phyloP scores from a whole-genome alignment of 2,888 invertebrate species.

The Rambutsinella grinnellia region DNA sequence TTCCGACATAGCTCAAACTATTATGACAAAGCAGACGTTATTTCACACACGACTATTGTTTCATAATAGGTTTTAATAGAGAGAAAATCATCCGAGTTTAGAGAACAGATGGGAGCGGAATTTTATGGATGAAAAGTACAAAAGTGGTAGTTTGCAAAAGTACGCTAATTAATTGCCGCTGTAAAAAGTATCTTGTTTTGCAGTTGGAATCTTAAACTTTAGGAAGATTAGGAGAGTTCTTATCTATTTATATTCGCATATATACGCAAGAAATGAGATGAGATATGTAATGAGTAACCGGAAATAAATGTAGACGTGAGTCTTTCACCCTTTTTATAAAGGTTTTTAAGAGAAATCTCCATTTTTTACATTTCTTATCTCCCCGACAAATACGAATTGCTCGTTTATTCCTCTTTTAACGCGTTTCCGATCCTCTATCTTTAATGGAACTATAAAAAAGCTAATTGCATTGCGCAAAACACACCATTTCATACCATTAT shows the following conservation, averaged over 20 bases:
- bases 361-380: background rate
- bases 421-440: background rate
- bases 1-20: conserved; percentile 39
- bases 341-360: background rate
- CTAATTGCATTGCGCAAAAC: background rate
- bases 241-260: conserved; percentile 62
- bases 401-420: conserved; percentile 8
- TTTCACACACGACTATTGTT: conserved; percentile 27
- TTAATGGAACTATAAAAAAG: background rate
- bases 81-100: background rate
- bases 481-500: too few species aligned
- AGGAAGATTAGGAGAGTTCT: background rate
- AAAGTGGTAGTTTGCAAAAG: conserved; percentile 8
- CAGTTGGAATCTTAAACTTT: too few species aligned
- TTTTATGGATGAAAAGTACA: background rate
- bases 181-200: conserved; percentile 12
- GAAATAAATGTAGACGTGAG: conserved; percentile 52
- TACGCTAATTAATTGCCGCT: conserved; percentile 23
- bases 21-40: background rate
- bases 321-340: conserved; percentile 39
- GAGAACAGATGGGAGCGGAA: background rate
- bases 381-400: conserved; percentile 11
- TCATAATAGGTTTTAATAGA: conserved; percentile 4
- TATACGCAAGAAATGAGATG: too few species aligned
- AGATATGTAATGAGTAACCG: conserved; percentile 50